A percentile compares a stretch with the other conserved stretches of the same genome.
These are phyloP conservation scores for Nomada ferruginata DNA, from an alignment of 2,888 invertebrate genomes.

Conservation along the genomic window DNA sequence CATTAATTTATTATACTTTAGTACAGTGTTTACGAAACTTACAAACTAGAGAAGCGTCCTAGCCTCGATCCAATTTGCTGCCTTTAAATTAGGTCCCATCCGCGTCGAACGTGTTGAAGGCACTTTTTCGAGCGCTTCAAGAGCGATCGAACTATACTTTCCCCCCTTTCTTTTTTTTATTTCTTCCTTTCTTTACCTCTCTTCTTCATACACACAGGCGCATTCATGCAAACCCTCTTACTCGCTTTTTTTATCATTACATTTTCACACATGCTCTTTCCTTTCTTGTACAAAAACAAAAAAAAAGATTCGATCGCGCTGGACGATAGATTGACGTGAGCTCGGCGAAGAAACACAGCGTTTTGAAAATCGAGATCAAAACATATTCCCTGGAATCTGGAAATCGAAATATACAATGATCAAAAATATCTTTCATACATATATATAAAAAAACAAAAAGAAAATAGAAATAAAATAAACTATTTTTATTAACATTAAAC, in stretches of 20 bases:
- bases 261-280: conserved; percentile 26
- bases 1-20: conserved; percentile 72
- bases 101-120: conserved; percentile 72
- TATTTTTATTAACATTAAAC: conserved; percentile 10
- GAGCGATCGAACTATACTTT: conserved; percentile 57
- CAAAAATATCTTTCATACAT: conserved; percentile 30
- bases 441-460: conserved; percentile 2
- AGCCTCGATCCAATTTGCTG: conserved; percentile 76
- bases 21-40: conserved; percentile 76
- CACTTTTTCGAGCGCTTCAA: conserved; percentile 73
- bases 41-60: conserved; percentile 80
- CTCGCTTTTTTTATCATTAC: conserved; percentile 31
- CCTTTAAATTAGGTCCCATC: conserved; percentile 75
- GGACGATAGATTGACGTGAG: conserved; percentile 52
- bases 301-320: conserved; percentile 57
- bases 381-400: conserved; percentile 59
- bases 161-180: conserved; percentile 19
- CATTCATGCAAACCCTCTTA: neutral
- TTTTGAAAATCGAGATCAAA: conserved; percentile 57
- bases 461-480: neutral
- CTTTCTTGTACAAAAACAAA: conserved; percentile 41
- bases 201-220: conserved; percentile 23
- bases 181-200: neutral
- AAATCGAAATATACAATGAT: conserved; percentile 54
- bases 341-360: conserved; percentile 57